Evolutionary conservation across 2,888 invertebrate species (phyloP).

Genomic region (Hypsopygia costalis): DNA sequence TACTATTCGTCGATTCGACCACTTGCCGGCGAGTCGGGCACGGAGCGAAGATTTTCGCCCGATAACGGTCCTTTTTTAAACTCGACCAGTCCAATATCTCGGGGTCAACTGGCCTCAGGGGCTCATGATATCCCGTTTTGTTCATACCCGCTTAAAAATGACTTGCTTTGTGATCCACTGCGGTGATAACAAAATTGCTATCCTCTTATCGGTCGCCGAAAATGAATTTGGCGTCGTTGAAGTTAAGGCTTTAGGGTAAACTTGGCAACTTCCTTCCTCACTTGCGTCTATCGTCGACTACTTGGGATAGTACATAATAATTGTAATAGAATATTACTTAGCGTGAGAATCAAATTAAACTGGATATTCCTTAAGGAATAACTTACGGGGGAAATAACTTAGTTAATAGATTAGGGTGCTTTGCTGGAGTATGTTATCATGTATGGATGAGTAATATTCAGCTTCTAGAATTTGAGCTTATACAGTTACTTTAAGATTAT

Average conservation of each 20-base stretch:
- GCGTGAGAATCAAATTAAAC: background rate
- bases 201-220: slow-evolving; percentile 45
- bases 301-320: background rate
- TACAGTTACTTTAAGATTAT: too few relatives aligned
- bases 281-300: background rate
- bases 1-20: slow-evolving; percentile 31
- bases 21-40: slow-evolving; percentile 22
- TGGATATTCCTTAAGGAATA: background rate
- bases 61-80: slow-evolving; percentile 35
- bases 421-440: background rate
- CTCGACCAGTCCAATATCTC: slow-evolving; percentile 49
- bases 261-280: slow-evolving; percentile 7
- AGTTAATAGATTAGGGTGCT: background rate
- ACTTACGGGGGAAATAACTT: background rate
- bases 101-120: slow-evolving; percentile 54
- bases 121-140: slow-evolving; percentile 50
- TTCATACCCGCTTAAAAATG: slow-evolving; percentile 60
- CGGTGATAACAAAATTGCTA: slow-evolving; percentile 51
- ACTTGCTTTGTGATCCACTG: slow-evolving; percentile 50
- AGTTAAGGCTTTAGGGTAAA: slow-evolving; percentile 13
- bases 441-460: too few relatives aligned
- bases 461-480: too few relatives aligned
- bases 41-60: slow-evolving; percentile 23
- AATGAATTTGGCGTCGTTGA: slow-evolving; percentile 41
- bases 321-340: background rate